Conservation (phyloP, 2,113 vertebrate genomes). For the Gallinago media region DNA sequence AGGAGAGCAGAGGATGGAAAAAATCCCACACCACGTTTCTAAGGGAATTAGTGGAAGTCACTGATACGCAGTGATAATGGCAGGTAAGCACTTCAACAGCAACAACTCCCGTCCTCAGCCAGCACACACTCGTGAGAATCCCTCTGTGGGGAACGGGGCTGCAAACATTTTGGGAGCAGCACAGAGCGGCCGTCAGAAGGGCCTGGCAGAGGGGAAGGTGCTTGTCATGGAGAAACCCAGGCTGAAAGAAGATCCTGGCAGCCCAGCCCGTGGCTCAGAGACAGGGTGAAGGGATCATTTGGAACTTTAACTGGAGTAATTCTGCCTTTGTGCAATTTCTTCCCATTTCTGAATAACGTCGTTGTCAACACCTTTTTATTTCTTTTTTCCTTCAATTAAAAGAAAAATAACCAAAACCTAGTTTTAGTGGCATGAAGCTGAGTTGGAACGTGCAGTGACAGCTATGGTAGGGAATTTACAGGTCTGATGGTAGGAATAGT, state of each 20-base stretch:
- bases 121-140: no score
- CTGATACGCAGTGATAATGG: not conserved
- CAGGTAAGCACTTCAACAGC: not conserved
- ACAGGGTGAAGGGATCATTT: not conserved
- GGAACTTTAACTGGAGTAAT: not conserved
- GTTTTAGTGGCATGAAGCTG: not conserved
- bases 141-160: not conserved
- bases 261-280: not conserved
- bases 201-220: not conserved
- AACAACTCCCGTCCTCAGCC: not conserved
- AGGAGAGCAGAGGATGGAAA: not conserved
- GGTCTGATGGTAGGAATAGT: not conserved
- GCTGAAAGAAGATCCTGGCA: not conserved
- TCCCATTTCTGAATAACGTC: not conserved
- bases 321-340: not conserved
- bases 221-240: not conserved
- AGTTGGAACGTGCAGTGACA: not conserved
- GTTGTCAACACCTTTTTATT: not conserved
- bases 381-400: not conserved
- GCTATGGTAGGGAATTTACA: not conserved
- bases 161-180: not conserved
- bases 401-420: not conserved
- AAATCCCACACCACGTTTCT: not conserved
- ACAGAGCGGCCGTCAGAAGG: not conserved
- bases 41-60: not conserved